Base-by-base conservation (phyloP, 2,888 invertebrate species). In the Lysandra bellargus region DNA sequence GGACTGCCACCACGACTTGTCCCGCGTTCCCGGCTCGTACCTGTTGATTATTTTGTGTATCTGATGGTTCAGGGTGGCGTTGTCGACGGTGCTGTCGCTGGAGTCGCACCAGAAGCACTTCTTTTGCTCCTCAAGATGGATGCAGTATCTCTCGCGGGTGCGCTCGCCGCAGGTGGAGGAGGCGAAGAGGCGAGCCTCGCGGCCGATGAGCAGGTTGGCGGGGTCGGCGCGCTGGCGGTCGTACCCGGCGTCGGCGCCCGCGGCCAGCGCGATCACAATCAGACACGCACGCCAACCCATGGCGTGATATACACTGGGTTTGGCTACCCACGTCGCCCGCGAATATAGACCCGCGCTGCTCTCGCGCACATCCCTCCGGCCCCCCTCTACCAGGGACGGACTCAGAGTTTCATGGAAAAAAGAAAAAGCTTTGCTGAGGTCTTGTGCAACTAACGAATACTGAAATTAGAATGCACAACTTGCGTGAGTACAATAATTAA, bases 31-130 rank as follows among this genome's bases (percentile, higher is more conserved):
- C 3, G 97, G 97, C 85, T 95, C 96, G 85, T 96, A 96, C 86
- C 96, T 96, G 85, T 97, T 97, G 77, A 99, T 98, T 79, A 99
- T 98, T 89, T 99, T 99, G 84, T 98, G 97, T 84, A 99, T 97
- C 80, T 97, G 96, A 93, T 99, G 99, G 88, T 98, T 98, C 77
- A 96, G 95, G 79, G 95, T 90, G 0, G 97, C 96, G 87, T 96
- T 96, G 80, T 96, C 95, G 80, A 95, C 93, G 61, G 95, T 96
- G 78, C 95, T 95, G 78, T 96, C 96, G 23, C 97, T 95, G 0
- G 99, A 98, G 88, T 99, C 98, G 93, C 99, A 99, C 91, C 97
- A 97, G 92, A 99, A 99, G 92, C 99, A 99, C 92, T 99, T 99
- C 87, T 98, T 99, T 80, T 96, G 94, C 76, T 85, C 85, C 90